Conservation (phyloP, 2,888 invertebrate genomes). For the Clitarchus hookeri region DNA sequence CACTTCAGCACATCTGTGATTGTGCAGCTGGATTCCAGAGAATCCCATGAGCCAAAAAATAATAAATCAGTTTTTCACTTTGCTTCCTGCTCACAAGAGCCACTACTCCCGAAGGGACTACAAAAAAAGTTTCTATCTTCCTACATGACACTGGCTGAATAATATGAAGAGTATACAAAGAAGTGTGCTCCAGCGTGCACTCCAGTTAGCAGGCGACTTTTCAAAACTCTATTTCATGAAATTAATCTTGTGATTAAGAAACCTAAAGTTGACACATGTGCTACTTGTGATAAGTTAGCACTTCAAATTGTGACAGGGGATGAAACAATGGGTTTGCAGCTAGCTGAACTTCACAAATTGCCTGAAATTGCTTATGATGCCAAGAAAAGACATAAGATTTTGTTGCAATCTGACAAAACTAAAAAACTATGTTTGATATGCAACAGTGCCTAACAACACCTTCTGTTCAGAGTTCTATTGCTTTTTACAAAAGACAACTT, state of each 20-base stretch:
- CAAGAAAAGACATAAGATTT: background rate
- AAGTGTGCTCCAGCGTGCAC: background rate
- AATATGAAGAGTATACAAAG: slow-evolving; percentile 11
- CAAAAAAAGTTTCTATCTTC: slow-evolving; percentile 4
- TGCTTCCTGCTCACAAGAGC: background rate
- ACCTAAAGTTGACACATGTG: slow-evolving; percentile 15
- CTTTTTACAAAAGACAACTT: slow-evolving; percentile 3
- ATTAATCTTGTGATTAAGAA: slow-evolving; percentile 10
- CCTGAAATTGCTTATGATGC: slow-evolving; percentile 1
- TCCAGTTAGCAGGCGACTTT: slow-evolving; percentile 17
- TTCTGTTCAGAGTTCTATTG: background rate
- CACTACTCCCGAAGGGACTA: slow-evolving; percentile 15
- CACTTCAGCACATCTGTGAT: background rate
- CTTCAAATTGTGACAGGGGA: background rate
- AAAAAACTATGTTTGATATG: background rate
- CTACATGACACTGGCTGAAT: slow-evolving; percentile 16
- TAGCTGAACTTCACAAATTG: slow-evolving; percentile 15
- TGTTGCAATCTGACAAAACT: background rate
- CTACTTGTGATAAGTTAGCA: slow-evolving; percentile 16
- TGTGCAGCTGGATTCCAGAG: background rate
- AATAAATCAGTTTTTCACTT: slow-evolving; percentile 18
- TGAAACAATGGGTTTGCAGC: background rate
- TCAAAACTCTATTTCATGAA: slow-evolving; percentile 5
- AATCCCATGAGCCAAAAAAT: slow-evolving; percentile 5
- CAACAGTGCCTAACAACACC: slow-evolving; percentile 15